Evolutionary conservation across 2,888 invertebrate genomes (phyloP), one percentile per base, ranked within the genome.

Genomic region (Trachelus tabidus): DNA sequence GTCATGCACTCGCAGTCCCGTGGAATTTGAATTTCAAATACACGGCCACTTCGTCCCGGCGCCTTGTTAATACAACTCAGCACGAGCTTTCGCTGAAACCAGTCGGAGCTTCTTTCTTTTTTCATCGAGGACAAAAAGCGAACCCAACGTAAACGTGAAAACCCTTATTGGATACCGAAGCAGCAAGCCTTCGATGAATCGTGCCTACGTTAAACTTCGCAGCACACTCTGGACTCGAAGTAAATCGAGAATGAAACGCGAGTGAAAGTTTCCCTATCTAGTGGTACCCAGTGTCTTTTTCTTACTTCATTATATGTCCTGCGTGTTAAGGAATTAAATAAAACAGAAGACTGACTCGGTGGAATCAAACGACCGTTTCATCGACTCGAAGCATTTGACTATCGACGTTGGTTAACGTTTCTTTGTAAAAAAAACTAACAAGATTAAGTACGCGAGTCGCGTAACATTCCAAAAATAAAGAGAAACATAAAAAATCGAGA

Each of bases 391-490:
- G 23, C 56, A 56, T 56, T 56, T 56, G 56, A 23, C 56, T 56
- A 9, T 23, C 56, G 56, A 9, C 9, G 56, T 56, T 56, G 37
- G 23, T 56, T 56, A 56, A 56, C 23, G 56, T 56, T 56, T 56
- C 23, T 23, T 56, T 2, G 9, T 56, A 23, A 56, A 56, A 6
- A 23, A 56, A 56, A 23, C 56, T 56, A 56, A 56, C 9, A 9
- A 9, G 9, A 56, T 23, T 56, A 56, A 23, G 56, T 56, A 56
- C 56, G 56, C 56, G 23, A 56, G 15, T 6, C 23, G 56, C 23
- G 15, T 56, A 56, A 56, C 56, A 40, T 76, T 76, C 34, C 33
- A 35, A 12, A 75, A 79, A 75, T 40, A 74, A 31, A 23, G 56
- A 75, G 35, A 33, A 33, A 73, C 40, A 34, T 56, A 12, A 37